Conservation (phyloP, 1,140 invertebrate genomes). For the Drosophila kurseongensis region DNA sequence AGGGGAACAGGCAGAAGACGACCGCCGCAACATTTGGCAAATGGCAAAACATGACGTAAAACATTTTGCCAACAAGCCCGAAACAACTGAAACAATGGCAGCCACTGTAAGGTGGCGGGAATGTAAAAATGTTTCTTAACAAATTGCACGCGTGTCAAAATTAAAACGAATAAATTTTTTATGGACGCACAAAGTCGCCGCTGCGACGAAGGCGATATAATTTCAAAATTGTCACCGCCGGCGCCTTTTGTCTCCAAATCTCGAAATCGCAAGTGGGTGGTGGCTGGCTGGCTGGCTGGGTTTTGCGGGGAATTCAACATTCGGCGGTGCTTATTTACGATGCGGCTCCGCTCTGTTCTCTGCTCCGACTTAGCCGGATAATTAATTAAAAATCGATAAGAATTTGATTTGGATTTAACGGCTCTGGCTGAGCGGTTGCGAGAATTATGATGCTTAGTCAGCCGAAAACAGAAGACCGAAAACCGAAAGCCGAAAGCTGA, state of each 20-base stretch:
- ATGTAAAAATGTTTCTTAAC: slow-evolving; percentile 64
- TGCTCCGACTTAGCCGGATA: slow-evolving; percentile 42
- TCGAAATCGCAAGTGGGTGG: slow-evolving; percentile 16
- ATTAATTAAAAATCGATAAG: slow-evolving; percentile 83
- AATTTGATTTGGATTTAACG: slow-evolving; percentile 79
- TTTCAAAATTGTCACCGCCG: slow-evolving; percentile 47
- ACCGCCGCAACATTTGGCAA: slow-evolving; percentile 53
- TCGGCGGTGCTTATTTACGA: slow-evolving; percentile 52
- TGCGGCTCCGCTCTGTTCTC: slow-evolving; percentile 35
- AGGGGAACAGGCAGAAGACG: not conserved
- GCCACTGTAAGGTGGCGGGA: slow-evolving; percentile 37
- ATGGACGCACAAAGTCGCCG: slow-evolving; percentile 21
- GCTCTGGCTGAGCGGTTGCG: slow-evolving; percentile 42
- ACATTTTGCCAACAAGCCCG: slow-evolving; percentile 58
- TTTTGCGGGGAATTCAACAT: too few relatives aligned
- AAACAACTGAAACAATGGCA: slow-evolving; percentile 41
- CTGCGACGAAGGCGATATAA: slow-evolving; percentile 25
- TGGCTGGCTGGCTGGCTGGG: too few relatives aligned
- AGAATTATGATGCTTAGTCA: slow-evolving; percentile 76
- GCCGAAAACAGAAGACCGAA: slow-evolving; percentile 19
- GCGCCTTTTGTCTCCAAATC: slow-evolving; percentile 25
- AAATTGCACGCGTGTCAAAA: slow-evolving; percentile 78
- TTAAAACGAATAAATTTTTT: slow-evolving; percentile 77
- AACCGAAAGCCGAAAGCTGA: not conserved
- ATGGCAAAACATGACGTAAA: slow-evolving; percentile 76